phyloP scores from a whole-genome alignment of 2,797 vertebrate species.

The Cottoperca gobio region DNA sequence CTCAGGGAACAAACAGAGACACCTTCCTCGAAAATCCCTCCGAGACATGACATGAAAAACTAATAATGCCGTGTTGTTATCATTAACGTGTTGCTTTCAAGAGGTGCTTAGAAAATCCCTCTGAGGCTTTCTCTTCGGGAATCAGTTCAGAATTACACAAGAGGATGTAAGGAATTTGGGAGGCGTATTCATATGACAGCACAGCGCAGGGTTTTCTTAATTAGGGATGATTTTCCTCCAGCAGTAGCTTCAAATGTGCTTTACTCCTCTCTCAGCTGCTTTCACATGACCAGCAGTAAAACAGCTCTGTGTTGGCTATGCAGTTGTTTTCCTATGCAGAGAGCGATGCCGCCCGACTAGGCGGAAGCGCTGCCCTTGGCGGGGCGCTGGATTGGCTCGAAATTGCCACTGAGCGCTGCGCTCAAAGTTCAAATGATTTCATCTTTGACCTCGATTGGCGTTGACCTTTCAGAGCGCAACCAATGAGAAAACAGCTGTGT shows the following conservation, averaged over 20 bases:
- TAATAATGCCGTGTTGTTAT: conserved; percentile 65
- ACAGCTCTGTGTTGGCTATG: too few species aligned
- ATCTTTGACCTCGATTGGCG: too few species aligned
- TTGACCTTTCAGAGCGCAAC: too few species aligned
- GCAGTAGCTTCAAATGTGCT: conserved; percentile 51
- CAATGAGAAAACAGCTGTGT: too few species aligned
- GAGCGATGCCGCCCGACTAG: too few species aligned
- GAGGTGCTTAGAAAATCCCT: conserved; percentile 65
- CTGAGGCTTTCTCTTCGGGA: conserved; percentile 57
- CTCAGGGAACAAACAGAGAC: conserved; percentile 48
- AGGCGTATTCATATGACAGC: conserved; percentile 52
- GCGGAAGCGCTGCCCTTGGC: too few species aligned
- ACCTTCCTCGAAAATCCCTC: conserved; percentile 59
- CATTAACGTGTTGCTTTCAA: conserved; percentile 62
- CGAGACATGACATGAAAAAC: conserved; percentile 65
- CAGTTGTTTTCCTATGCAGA: too few species aligned
- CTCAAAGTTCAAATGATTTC: too few species aligned
- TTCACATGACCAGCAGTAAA: too few species aligned
- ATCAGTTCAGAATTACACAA: conserved; percentile 68
- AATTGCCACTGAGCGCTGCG: too few species aligned
- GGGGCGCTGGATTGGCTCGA: too few species aligned
- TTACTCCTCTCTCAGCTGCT: conserved; percentile 32
- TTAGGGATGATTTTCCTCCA: conserved; percentile 63
- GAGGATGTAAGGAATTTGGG: conserved; percentile 56
- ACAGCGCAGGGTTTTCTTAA: conserved; percentile 65